Base-by-base conservation (phyloP, 2,797 vertebrate genomes). In the Calcarius lapponicus region DNA sequence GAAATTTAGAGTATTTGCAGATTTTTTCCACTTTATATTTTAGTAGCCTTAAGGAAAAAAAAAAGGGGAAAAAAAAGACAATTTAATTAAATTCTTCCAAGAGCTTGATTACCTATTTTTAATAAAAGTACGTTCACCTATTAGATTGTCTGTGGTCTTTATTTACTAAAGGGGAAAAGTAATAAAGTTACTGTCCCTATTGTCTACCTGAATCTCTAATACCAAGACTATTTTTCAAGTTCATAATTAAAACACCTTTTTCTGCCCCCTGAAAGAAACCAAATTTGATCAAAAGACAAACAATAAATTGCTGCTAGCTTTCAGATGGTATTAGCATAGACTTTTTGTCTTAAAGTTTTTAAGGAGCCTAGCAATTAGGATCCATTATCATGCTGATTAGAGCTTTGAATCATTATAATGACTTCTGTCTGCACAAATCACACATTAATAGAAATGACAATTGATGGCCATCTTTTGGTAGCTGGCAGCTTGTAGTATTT, bases 291-390 rank as follows among this genome's bases (percentile, higher is more conserved):
- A 95, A 96, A 97, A 92, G 45, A 94, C 53, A 92, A 94, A 73
- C 70, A 93, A 92, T 66, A 82, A 69, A 86, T 88, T 88, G 64
- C 61, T 94, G 28, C 70, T 80, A 69, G 86, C 66, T 85, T 93
- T 96, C 58, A 94, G 70, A 91, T 5, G 6, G 43, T 48, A 90
- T 97, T 97, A 76, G 48, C 62, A 93, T 71, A 88, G 74, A 94
- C 94, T 95, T 95, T 95, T 95, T 95, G 73, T 93, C 92, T 83
- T 95, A 45, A 96, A 85, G 62, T 91, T 92, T 78, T 79, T 79
- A 72, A 94, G 57, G 21, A 94, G 65, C 69, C 32, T 81, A 91
- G 88, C 91, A 97, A 97, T 97, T 97, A 95, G 58, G 45, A 66
- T 71, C 36, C 45, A 89, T 96, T 97, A 91, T 93, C 90, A 86